Conservation (phyloP, 2,113 vertebrate genomes). For the Globicephala melas region DNA sequence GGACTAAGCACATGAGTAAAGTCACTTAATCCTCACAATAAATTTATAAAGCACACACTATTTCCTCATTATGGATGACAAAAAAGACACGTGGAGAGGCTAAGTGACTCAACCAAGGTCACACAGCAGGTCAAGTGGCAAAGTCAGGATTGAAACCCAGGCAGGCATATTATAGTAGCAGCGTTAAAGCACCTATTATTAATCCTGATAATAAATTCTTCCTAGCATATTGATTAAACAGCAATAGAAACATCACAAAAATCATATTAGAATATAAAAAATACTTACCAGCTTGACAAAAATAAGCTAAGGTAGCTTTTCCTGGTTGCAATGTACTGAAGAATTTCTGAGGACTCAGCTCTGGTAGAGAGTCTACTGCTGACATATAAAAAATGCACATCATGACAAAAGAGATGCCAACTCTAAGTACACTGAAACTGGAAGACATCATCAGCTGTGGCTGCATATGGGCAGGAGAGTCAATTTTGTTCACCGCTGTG, state of each 20-base stretch:
- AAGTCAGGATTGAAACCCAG: neutral
- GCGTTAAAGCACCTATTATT: neutral
- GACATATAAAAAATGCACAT: slow-evolving; percentile 33
- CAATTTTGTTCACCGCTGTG: neutral
- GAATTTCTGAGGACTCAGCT: slow-evolving; percentile 73
- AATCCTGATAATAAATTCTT: neutral
- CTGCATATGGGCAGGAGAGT: neutral
- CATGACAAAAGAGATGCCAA: slow-evolving; percentile 34
- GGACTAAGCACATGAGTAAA: neutral
- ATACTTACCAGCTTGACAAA: slow-evolving; percentile 74
- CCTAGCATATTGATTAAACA: neutral
- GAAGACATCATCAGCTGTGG: slow-evolving; percentile 11
- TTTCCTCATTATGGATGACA: neutral
- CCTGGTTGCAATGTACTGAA: slow-evolving; percentile 71
- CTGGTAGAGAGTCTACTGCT: slow-evolving; percentile 32
- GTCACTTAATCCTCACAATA: neutral
- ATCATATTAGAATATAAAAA: neutral
- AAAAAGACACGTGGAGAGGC: neutral
- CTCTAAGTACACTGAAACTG: neutral
- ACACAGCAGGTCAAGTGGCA: neutral
- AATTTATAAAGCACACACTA: neutral
- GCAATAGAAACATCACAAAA: slow-evolving; percentile 11
- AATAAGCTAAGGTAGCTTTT: slow-evolving; percentile 80
- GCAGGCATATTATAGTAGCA: neutral
- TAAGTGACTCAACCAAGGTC: neutral